Percentiles rank a stretch among this genome's conserved stretches.
These are phyloP conservation scores for Apostichopus japonicus DNA, from an alignment of 35 echinoderm and acorn worm genomes.

Conservation along the genomic window DNA sequence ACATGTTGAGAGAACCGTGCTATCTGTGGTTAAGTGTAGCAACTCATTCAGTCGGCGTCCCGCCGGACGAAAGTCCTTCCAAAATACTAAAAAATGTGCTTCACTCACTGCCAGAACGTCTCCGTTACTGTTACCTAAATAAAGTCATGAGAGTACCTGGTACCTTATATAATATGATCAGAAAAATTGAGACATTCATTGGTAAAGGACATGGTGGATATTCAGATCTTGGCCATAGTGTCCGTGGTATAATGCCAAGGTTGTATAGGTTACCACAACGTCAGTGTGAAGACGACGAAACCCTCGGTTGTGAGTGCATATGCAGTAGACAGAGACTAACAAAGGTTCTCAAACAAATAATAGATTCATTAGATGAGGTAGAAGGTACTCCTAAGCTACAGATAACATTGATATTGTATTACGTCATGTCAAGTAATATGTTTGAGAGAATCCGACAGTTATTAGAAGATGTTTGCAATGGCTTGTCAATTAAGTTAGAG, in stretches of 20 bases:
- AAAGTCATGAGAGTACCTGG: conserved; percentile 23
- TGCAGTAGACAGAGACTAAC: neutral
- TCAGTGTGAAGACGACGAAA: neutral
- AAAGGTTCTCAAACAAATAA: neutral
- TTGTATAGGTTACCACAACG: conserved; percentile 2
- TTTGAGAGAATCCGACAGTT: neutral
- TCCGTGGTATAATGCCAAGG: conserved; percentile 13
- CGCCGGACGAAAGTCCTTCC: neutral
- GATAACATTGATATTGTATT: conserved; percentile 29
- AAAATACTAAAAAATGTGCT: neutral
- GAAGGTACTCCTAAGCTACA: neutral
- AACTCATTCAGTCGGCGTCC: conserved; percentile 38
- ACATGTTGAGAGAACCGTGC: neutral
- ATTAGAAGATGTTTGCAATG: neutral
- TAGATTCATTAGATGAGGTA: neutral
- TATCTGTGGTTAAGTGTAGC: conserved; percentile 22
- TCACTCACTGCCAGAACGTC: neutral
- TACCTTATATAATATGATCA: neutral
- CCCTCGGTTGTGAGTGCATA: conserved; percentile 11
- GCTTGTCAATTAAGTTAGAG: neutral
- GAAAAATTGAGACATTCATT: conserved; percentile 8
- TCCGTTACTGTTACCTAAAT: neutral
- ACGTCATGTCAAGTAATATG: conserved; percentile 37
- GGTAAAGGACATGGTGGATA: neutral
- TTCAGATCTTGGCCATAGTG: conserved; percentile 3